Evolutionary conservation across 2,888 invertebrate genomes (phyloP), one percentile per base, ranked within the genome.

Genomic region (Seira sanloemensis): DNA sequence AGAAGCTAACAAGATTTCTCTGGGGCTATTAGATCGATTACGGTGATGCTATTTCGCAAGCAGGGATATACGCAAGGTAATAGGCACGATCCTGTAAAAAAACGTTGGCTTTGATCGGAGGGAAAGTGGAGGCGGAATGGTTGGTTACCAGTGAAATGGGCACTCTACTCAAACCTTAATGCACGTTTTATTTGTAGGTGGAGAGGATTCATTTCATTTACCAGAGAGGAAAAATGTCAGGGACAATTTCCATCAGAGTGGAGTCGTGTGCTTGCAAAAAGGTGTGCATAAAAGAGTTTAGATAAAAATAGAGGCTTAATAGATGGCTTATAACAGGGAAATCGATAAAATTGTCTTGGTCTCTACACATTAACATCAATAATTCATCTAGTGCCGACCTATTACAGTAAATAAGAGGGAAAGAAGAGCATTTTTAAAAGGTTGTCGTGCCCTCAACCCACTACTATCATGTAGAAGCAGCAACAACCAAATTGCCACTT

Each of bases 301-400:
- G n/a, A n/a, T n/a, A n/a, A n/a, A 37, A 37, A 37, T 12, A 37
- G 37, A 4, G 37, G 37, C 37, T 37, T 37, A 7, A 37, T 37
- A 37, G 37, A 37, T 37, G n/a, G n/a, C n/a, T n/a, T n/a, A n/a
- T n/a, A n/a, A 71, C 23, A 19, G 9, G 62, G 27, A 66, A 81
- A 75, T 75, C 75, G 74, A 80, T 80, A 80, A 80, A 80, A 81
- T 76, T 81, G 81, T 81, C 76, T 80, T 76, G 81, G 76, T 80
- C 75, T 21, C 75, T 26, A 75, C 81, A 81, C 66, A 66, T 66
- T 81, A 81, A 19, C 76, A 76, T 81, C 76, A 81, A 81, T 81
- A 76, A 81, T 81, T 81, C 76, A 81, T 80, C 50, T 69, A 62
- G 58, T 62, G 71, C 18, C 75, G 75, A 58, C 69, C 76, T 46